Evolutionary conservation across 2,113 vertebrate species (phyloP).

Genomic region (Pionites leucogaster): DNA sequence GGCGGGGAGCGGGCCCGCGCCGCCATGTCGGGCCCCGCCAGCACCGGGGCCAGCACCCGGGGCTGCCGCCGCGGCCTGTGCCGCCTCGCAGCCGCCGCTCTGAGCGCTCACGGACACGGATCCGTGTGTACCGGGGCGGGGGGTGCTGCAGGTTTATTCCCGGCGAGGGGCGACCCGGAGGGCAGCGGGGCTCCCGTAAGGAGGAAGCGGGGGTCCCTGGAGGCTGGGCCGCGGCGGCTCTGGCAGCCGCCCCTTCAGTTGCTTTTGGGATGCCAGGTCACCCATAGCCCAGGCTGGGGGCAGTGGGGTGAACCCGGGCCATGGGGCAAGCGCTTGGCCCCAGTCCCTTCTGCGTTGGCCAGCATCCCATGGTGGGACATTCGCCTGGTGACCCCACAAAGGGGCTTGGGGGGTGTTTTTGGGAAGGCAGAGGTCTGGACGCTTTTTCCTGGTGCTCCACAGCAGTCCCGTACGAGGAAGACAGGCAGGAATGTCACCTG

Average conservation of each 20-base stretch:
- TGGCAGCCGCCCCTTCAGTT: not conserved
- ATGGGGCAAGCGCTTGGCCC: fast-evolving
- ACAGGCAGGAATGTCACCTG: not conserved
- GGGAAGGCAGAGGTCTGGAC: fast-evolving
- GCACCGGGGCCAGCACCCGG: not conserved
- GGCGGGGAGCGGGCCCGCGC: not conserved
- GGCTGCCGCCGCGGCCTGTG: not conserved
- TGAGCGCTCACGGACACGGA: not conserved
- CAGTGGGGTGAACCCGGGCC: not conserved
- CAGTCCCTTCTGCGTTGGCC: fast-evolving
- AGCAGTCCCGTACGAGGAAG: fast-evolving
- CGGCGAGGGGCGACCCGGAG: not conserved
- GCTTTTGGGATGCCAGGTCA: not conserved
- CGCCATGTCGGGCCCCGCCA: not conserved
- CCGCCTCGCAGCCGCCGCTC: not conserved
- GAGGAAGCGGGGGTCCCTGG: not conserved
- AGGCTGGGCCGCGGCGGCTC: not conserved
- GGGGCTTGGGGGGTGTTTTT: not conserved
- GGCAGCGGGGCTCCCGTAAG: not conserved
- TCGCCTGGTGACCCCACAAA: fast-evolving
- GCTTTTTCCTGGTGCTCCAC: fast-evolving
- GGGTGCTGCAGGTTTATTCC: not conserved
- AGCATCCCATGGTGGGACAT: fast-evolving
- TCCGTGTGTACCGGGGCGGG: not conserved
- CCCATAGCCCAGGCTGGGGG: not conserved